Evolutionary conservation across 2,888 invertebrate species (phyloP).

Genomic region (Xestobium rufovillosum): DNA sequence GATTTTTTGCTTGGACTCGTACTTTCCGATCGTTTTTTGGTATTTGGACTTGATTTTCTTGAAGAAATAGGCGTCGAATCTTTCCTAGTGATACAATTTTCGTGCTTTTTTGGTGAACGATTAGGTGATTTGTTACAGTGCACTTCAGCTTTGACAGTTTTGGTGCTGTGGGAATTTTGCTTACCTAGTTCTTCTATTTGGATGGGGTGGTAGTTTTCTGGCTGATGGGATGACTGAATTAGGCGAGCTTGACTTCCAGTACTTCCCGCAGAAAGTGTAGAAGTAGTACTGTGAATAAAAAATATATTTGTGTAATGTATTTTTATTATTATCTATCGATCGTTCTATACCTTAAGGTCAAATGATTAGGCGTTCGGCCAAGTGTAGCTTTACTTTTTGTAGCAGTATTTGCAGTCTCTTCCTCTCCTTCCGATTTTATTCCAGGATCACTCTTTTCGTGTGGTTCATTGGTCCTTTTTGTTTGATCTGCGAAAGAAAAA

Average conservation of each 20-base stretch:
- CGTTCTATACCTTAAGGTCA: slow-evolving; percentile 71
- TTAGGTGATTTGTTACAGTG: slow-evolving; percentile 36
- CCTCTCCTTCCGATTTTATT: slow-evolving; percentile 78
- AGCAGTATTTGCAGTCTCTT: slow-evolving; percentile 67
- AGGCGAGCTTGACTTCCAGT: slow-evolving; percentile 88
- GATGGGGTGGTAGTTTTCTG: slow-evolving; percentile 84
- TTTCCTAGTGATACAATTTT: slow-evolving; percentile 24
- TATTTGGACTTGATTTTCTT: slow-evolving; percentile 33
- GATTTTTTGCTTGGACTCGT: slow-evolving; percentile 26
- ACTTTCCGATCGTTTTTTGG: slow-evolving; percentile 26
- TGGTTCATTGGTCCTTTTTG: slow-evolving; percentile 38
- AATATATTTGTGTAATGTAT: not conserved
- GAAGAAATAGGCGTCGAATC: slow-evolving; percentile 29
- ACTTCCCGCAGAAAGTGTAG: slow-evolving; percentile 88
- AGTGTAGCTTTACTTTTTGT: slow-evolving; percentile 55
- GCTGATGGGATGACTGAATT: slow-evolving; percentile 90
- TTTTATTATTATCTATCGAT: too few relatives aligned
- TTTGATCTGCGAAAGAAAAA: slow-evolving; percentile 30
- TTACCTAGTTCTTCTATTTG: slow-evolving; percentile 86
- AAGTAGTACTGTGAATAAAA: slow-evolving; percentile 68
- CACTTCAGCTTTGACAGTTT: slow-evolving; percentile 44
- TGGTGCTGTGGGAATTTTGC: slow-evolving; percentile 47
- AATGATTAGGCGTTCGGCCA: slow-evolving; percentile 88
- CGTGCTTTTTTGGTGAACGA: slow-evolving; percentile 32
- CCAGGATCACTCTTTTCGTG: slow-evolving; percentile 60